Conservation (phyloP, 2,113 vertebrate species). For the Desmodus rotundus region DNA sequence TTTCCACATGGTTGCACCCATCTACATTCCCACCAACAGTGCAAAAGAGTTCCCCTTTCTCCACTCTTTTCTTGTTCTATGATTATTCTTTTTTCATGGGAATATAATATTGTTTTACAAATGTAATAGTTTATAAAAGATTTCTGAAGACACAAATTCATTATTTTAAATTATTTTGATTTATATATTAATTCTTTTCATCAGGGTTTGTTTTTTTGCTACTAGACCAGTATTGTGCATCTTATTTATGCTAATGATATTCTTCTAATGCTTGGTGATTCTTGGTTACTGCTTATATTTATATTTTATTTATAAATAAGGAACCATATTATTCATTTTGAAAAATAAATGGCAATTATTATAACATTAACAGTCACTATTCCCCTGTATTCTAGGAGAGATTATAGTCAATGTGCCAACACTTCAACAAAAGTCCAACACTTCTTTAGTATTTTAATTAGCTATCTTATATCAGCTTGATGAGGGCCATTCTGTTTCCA, state of each 20-base stretch:
- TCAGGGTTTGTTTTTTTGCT: not conserved
- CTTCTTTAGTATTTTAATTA: not conserved
- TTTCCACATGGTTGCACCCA: too few relatives aligned
- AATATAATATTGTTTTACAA: not conserved
- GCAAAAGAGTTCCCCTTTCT: too few relatives aligned
- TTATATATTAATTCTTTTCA: not conserved
- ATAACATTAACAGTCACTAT: not conserved
- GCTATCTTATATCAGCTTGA: not conserved
- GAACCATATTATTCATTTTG: not conserved
- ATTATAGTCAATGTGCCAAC: not conserved
- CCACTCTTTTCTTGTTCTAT: not conserved
- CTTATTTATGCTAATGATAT: not conserved
- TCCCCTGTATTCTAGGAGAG: not conserved
- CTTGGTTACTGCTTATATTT: not conserved
- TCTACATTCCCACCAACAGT: too few relatives aligned
- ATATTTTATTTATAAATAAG: not conserved
- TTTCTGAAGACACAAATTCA: not conserved
- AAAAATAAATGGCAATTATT: not conserved
- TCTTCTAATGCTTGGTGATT: not conserved
- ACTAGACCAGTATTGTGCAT: not conserved
- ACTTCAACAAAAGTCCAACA: not conserved
- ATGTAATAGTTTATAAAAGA: not conserved
- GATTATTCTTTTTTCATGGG: not conserved
- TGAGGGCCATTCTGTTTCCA: not conserved
- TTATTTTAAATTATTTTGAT: not conserved